Evolutionary conservation across 2,888 invertebrate species (phyloP).

Genomic region (Xiphydria camelus): DNA sequence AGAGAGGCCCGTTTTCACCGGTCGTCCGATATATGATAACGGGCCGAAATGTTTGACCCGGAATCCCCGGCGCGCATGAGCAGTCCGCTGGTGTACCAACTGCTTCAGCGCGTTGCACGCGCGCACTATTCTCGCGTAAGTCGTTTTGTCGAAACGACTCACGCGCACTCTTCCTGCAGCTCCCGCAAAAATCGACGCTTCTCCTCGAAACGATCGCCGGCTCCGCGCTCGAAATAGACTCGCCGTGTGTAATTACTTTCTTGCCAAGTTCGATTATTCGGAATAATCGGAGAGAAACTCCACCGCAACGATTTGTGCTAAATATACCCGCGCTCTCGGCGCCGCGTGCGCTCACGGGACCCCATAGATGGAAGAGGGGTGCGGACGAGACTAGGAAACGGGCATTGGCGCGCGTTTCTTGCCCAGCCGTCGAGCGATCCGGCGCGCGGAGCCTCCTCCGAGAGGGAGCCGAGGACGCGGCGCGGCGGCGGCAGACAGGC

Average conservation of each 20-base stretch:
- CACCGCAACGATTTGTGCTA: conserved; percentile 43
- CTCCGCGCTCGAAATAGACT: conserved; percentile 13
- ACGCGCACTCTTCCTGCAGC: too few species aligned
- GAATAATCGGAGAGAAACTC: conserved; percentile 44
- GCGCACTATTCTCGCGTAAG: neutral
- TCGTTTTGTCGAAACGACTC: too few species aligned
- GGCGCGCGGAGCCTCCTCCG: conserved; percentile 2
- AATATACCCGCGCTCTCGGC: conserved; percentile 33
- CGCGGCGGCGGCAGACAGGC: neutral
- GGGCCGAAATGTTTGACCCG: neutral
- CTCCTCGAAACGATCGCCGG: too few species aligned
- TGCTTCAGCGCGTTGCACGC: too few species aligned
- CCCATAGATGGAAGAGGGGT: neutral
- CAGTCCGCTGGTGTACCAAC: too few species aligned
- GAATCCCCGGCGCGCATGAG: too few species aligned
- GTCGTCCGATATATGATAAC: neutral
- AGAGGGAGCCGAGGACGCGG: conserved; percentile 1
- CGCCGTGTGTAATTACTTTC: conserved; percentile 14
- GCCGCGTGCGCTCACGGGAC: neutral
- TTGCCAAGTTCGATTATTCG: conserved; percentile 11
- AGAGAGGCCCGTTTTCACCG: conserved; percentile 2
- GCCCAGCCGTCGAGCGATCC: conserved; percentile 11
- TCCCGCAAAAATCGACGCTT: too few species aligned
- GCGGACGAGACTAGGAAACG: conserved; percentile 21
- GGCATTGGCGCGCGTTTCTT: conserved; percentile 33